Conservation (phyloP, 2,113 vertebrate species). For the Chiloscyllium plagiosum region DNA sequence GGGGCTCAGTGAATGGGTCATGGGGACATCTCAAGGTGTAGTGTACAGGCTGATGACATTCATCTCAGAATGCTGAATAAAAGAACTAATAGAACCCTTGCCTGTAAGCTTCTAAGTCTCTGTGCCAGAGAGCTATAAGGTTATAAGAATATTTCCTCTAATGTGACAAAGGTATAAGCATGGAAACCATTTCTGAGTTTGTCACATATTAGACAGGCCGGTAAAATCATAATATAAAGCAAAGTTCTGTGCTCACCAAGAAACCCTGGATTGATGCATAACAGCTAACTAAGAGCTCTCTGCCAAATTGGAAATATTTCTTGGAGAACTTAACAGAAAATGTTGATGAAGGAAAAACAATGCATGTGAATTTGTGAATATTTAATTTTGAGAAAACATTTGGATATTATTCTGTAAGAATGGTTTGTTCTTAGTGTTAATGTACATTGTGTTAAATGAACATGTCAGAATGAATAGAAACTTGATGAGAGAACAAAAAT, state of each 20-base stretch:
- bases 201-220: neutral
- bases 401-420: neutral
- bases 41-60: neutral
- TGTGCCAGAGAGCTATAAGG: neutral
- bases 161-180: neutral
- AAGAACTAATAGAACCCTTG: neutral
- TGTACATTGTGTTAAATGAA: neutral
- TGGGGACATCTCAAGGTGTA: neutral
- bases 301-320: neutral
- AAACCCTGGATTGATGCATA: neutral
- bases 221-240: neutral
- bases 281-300: neutral
- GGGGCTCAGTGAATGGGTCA: neutral
- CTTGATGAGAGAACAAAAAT: neutral
- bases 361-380: neutral
- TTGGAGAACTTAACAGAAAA: neutral
- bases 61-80: neutral
- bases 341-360: neutral
- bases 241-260: neutral
- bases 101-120: neutral
- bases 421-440: neutral
- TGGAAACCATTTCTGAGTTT: neutral
- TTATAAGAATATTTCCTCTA: neutral
- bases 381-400: neutral
- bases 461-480: neutral